Evolutionary conservation across 2,113 vertebrate species (phyloP), one percentile per base, ranked within the genome.

Genomic region (Callaeas wilsoni): DNA sequence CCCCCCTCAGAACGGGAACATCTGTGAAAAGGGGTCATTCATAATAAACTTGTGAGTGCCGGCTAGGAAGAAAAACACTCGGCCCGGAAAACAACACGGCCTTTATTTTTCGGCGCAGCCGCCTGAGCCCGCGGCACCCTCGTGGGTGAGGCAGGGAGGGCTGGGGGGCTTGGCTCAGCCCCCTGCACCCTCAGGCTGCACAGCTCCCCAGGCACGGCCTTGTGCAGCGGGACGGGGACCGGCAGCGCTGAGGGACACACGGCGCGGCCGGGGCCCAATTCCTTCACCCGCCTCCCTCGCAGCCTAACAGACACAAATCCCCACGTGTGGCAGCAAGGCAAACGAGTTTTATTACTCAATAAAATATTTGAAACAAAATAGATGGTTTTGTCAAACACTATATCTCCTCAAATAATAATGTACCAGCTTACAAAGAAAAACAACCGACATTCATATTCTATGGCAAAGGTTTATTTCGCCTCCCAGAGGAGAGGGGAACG

Each of bases 381-480:
- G 91, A 97, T 62, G 94, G 90, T 88, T 97, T 96, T 97, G 96
- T 95, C 96, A 94, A 95, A 96, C 90, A 96, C 90, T 90, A 65
- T 60, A 95, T 97, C 94, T 96, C 74, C 78, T 93, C 90, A 95
- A 98, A 96, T 93, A 97, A 97, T 87, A 98, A 96, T 4, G 65
- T 73, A 56, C 55, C 27, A 13, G 93, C 91, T 97, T 79, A 84
- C 44, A 62, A 84, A 97, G 97, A 97, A 96, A 97, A 96, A 92
- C 96, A 88, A 37, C 73, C 41, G 3, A 53, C 93, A 86, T 93
- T 90, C 90, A 89, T 91, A 97, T 96, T 95, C 95, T 96, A 90
- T 64, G 50, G 87, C 68, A 81, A 96, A 97, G 94, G 95, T 97
- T 98, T 98, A 98, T 98, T 96, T 97, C 68, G 55, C 75, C 85